Base-by-base conservation (phyloP, 1,140 invertebrate genomes). In the Geopemphigus sp. region DNA sequence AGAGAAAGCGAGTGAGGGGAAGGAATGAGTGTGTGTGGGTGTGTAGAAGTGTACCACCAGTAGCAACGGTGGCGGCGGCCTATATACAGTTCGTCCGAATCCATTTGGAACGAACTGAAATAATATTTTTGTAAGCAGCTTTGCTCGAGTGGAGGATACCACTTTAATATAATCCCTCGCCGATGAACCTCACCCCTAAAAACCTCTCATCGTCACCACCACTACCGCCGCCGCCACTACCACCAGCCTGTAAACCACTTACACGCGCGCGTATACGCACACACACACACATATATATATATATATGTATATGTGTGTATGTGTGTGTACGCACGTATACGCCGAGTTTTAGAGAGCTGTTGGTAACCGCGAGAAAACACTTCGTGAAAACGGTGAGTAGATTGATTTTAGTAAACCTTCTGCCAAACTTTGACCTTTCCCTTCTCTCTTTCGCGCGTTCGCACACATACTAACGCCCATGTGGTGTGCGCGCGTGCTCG, bases 331-430 rank as follows among this genome's bases (percentile, higher is more conserved):
- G 47, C n/a, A 47, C 26, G 47, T 26, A 24, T 0, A 29, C 8
- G 24, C 10, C 8, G 24, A 29, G 24, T 72, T 66, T 72, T 72
- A 15, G 68, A 72, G 68, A 72, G 19, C 66, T 12, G 66, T 22
- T 24, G 68, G 24, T 32, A 72, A 54, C 68, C 24, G 24, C 50
- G 50, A 47, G 26, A 72, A 72, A 72, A 72, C 68, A 72, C 68
- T 72, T 72, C 39, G 53, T 12, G 57, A 47, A 61, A 59, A 39
- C 54, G 57, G 61, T 10, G 56, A 47, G 74, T 78, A 78, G 74
- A 78, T 78, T 78, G 74, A 78, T 78, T 78, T 78, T 78, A 78
- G 74, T 78, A 78, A 78, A 78, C 74, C 74, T 78, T 78, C 74
- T 78, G 74, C 74, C 74, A 78, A 78, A 78, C 74, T 78, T 61